Percentiles rank a stretch among this genome's conserved stretches.
Evolutionary conservation across 2,113 vertebrate genomes (phyloP).

Genomic region (Cyphomyrus plagiostoma): DNA sequence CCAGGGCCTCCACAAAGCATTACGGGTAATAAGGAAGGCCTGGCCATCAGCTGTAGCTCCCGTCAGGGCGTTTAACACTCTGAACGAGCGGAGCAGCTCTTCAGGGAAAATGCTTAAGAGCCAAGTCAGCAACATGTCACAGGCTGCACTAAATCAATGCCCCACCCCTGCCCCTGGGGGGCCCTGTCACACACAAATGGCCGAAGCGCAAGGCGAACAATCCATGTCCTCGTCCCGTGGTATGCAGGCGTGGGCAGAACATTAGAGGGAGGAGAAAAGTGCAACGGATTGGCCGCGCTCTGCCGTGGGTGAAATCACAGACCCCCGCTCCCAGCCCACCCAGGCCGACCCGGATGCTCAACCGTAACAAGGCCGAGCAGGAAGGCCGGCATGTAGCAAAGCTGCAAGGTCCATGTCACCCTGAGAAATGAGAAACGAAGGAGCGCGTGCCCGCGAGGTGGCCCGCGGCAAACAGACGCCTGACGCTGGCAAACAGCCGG

Average conservation of each 20-base stretch:
- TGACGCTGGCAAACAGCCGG: not conserved
- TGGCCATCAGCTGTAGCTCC: not conserved
- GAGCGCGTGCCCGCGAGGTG: constrained; percentile 33
- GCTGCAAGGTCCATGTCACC: constrained; percentile 47
- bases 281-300: not conserved
- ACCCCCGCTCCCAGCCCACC: not conserved
- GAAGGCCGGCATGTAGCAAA: constrained; percentile 58
- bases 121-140: not conserved
- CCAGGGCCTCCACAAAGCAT: not conserved
- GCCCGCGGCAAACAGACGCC: not conserved
- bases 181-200: constrained; percentile 12
- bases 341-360: constrained; percentile 43
- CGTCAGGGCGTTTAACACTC: constrained; percentile 5
- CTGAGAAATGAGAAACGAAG: constrained; percentile 48
- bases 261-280: not conserved
- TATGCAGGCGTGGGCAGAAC: not conserved
- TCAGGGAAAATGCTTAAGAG: not conserved
- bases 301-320: not conserved
- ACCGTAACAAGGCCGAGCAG: constrained; percentile 60
- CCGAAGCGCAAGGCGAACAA: not conserved
- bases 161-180: not conserved
- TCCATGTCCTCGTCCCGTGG: not conserved
- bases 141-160: not conserved
- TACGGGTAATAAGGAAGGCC: not conserved
- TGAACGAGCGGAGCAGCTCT: not conserved